A percentile compares a stretch with the other conserved stretches of the same genome.
These are phyloP conservation scores for Tringa solitaria DNA, from an alignment of 2,113 vertebrate genomes.

Conservation along the genomic window DNA sequence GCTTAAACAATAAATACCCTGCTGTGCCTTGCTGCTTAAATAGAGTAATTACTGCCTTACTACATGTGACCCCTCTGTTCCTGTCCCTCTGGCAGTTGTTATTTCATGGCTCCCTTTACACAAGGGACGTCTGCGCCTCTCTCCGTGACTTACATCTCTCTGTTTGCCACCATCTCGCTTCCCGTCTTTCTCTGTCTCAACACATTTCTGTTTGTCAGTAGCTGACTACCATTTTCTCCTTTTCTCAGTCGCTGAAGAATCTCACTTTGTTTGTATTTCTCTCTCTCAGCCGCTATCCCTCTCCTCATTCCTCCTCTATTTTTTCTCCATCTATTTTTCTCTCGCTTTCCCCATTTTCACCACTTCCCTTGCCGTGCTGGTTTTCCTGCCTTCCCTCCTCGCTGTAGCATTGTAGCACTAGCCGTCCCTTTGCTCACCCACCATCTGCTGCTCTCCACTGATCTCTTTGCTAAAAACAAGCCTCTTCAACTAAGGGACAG, in stretches of 20 bases:
- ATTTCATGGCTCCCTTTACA: slow-evolving; percentile 23
- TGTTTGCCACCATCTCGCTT: neutral
- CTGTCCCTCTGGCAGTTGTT: slow-evolving; percentile 22
- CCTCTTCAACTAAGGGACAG: slow-evolving; percentile 37
- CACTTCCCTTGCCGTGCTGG: neutral
- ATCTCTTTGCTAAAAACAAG: slow-evolving; percentile 40
- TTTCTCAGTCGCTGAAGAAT: neutral
- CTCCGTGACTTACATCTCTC: neutral
- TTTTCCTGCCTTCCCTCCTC: slow-evolving; percentile 2
- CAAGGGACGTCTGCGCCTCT: neutral
- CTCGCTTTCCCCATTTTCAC: neutral
- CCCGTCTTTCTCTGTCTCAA: neutral
- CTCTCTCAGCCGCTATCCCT: neutral
- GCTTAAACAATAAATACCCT: slow-evolving; percentile 48
- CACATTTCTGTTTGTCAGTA: neutral
- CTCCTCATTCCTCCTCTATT: neutral
- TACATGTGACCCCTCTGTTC: slow-evolving; percentile 34
- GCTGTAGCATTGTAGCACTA: neutral
- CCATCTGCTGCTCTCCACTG: slow-evolving; percentile 44
- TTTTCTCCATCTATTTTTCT: neutral
- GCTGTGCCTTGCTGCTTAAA: slow-evolving; percentile 55
- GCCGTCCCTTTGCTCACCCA: slow-evolving; percentile 13
- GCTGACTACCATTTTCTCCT: neutral
- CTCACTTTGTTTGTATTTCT: neutral
- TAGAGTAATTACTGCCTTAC: slow-evolving; percentile 26